These are phyloP conservation scores for Chamaetylas fuelleborni DNA, from an alignment of 2,113 vertebrate genomes.

Conservation along the genomic window DNA sequence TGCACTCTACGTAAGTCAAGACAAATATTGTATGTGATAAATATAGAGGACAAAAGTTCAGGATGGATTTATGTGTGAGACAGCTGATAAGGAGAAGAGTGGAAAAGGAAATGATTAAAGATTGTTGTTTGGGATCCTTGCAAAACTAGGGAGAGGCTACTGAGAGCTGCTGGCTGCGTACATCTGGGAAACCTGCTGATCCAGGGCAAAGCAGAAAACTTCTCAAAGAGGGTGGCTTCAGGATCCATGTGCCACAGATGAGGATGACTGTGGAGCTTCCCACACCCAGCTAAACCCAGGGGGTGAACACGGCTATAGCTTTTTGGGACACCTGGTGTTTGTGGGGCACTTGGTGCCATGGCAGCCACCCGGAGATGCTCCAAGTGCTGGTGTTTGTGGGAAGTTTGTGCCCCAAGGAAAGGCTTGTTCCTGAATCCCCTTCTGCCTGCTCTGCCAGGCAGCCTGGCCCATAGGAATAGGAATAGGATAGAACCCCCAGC, in stretches of 20 bases:
- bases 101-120: constrained; percentile 14
- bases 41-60: constrained; percentile 52
- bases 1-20: constrained; percentile 41
- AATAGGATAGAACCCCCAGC: neutral
- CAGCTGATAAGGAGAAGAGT: constrained; percentile 49
- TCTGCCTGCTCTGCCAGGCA: neutral
- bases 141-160: neutral
- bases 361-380: neutral
- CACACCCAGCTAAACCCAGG: neutral
- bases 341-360: neutral
- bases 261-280: neutral
- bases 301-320: rapidly evolving
- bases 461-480: neutral
- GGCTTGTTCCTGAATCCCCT: neutral
- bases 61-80: constrained; percentile 21
- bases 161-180: neutral
- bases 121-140: neutral
- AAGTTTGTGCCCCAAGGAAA: neutral
- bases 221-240: neutral
- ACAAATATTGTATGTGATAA: constrained; percentile 33
- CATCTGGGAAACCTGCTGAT: neutral
- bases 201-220: neutral
- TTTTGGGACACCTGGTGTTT: neutral
- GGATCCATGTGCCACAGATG: neutral
- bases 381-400: rapidly evolving